Conservation (phyloP, 2,113 vertebrate genomes). For the Gopherus evgoodei region DNA sequence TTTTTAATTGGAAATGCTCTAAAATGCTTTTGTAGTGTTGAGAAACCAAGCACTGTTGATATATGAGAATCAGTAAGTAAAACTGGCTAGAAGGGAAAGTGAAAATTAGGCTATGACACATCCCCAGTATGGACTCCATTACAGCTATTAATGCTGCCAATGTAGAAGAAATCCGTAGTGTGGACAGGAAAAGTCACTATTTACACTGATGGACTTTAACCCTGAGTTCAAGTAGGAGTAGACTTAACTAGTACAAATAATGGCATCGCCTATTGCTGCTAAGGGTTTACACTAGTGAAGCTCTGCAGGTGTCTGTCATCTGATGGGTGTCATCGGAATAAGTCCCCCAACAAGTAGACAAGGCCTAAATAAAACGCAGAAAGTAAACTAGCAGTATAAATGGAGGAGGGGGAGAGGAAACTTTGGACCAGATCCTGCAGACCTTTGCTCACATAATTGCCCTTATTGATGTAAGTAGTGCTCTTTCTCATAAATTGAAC, state of each 20-base stretch:
- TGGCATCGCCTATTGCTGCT: neutral
- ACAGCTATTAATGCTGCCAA: too few species aligned
- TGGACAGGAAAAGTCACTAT: neutral
- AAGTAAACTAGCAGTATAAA: neutral
- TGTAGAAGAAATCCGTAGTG: neutral
- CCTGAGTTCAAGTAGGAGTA: neutral
- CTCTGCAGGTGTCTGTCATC: neutral
- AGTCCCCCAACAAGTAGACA: accelerated
- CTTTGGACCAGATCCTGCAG: neutral
- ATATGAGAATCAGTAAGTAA: neutral
- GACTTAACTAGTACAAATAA: neutral
- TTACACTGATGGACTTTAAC: neutral
- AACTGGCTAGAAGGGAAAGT: neutral
- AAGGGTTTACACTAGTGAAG: neutral
- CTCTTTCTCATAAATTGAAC: neutral
- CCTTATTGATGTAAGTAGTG: neutral
- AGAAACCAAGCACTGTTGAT: neutral
- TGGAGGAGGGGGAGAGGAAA: neutral
- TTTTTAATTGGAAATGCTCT: neutral
- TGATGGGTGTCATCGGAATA: accelerated
- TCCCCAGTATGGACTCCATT: neutral
- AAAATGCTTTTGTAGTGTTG: neutral
- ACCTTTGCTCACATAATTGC: neutral
- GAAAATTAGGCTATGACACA: neutral
- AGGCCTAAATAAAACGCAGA: accelerated